Evolutionary conservation across 2,888 invertebrate species (phyloP).

Genomic region (Amphimallon solstitiale): DNA sequence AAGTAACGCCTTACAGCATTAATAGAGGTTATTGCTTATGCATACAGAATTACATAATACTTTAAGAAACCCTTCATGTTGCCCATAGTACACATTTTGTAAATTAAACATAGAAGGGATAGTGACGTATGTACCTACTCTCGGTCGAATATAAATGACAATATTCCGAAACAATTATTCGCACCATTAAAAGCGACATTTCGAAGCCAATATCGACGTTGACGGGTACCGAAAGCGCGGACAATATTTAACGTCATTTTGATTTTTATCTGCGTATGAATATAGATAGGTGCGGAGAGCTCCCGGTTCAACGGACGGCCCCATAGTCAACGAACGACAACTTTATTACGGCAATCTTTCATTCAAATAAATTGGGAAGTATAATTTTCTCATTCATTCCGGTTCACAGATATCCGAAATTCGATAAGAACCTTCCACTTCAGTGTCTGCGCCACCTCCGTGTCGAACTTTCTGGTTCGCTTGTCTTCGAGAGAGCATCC

Average conservation of each 20-base stretch:
- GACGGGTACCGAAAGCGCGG: neutral
- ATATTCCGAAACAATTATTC: too few relatives aligned
- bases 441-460: neutral
- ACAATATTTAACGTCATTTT: constrained; percentile 2
- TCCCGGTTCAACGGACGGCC: neutral
- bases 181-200: too few relatives aligned
- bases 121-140: too few relatives aligned
- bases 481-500: neutral
- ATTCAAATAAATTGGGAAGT: constrained; percentile 38
- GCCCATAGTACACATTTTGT: too few relatives aligned
- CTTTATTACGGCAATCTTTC: constrained; percentile 36
- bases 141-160: too few relatives aligned
- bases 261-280: neutral
- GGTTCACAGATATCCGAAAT: constrained; percentile 27
- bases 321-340: constrained; percentile 15
- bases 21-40: too few relatives aligned
- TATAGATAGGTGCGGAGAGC: neutral
- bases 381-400: constrained; percentile 38
- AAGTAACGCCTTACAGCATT: too few relatives aligned
- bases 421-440: constrained; percentile 24
- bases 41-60: too few relatives aligned
- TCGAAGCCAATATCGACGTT: too few relatives aligned
- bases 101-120: too few relatives aligned
- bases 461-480: too few relatives aligned
- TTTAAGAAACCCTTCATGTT: too few relatives aligned